Percentiles rank a stretch among this genome's conserved stretches.
These are phyloP conservation scores for Eleutherodactylus coqui DNA, from an alignment of 2,797 vertebrate genomes.

Conservation along the genomic window DNA sequence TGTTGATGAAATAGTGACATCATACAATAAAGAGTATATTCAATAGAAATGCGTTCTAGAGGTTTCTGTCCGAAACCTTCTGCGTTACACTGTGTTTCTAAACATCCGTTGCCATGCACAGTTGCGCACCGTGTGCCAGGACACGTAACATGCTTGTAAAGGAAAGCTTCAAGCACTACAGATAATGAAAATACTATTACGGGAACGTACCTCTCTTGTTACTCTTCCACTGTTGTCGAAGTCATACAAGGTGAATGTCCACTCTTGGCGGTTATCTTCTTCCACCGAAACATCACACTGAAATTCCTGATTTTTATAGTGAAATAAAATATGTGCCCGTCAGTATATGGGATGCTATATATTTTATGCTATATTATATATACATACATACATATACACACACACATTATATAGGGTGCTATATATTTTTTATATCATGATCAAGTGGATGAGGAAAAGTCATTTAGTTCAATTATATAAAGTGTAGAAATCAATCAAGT, in stretches of 20 bases:
- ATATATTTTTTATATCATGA: background rate
- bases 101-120: background rate
- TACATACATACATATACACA: too few relatives aligned
- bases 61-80: background rate
- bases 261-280: constrained; percentile 97
- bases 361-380: too few relatives aligned
- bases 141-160: background rate
- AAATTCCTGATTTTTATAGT: constrained; percentile 82
- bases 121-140: background rate
- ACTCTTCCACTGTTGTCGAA: constrained; percentile 99
- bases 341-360: background rate
- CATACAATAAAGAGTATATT: background rate
- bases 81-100: background rate
- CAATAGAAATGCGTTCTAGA: background rate
- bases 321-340: background rate
- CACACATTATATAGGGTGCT: background rate
- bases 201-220: constrained; percentile 91
- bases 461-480: background rate
- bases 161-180: background rate
- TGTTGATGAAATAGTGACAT: background rate
- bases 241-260: constrained; percentile 99
- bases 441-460: background rate
- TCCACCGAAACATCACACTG: constrained; percentile 98
- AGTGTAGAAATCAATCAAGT: background rate
- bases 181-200: background rate